A percentile compares a stretch with the other conserved stretches of the same genome.
phyloP scores from a whole-genome alignment of 2,888 invertebrate species.

The Mactromeris polynyma region DNA sequence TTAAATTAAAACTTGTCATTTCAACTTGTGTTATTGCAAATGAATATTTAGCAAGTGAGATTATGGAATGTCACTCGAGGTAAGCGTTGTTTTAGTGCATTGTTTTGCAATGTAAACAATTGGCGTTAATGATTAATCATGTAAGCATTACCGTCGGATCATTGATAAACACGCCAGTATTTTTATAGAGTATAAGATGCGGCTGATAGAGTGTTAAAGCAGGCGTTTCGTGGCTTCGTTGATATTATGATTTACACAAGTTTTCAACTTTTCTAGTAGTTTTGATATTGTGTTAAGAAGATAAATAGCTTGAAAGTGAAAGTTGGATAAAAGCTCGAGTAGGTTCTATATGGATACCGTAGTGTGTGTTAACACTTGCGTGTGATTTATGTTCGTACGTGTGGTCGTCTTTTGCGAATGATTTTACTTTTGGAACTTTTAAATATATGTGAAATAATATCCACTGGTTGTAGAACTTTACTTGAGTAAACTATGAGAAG shows the following conservation, averaged over 20 bases:
- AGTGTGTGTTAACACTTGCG: too few relatives aligned
- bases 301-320: not conserved
- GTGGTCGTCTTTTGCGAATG: too few relatives aligned
- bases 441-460: too few relatives aligned
- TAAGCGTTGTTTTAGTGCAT: constrained; percentile 52
- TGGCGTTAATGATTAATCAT: constrained; percentile 49
- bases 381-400: too few relatives aligned
- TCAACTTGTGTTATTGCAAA: constrained; percentile 23
- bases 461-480: too few relatives aligned
- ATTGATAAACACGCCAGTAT: constrained; percentile 63
- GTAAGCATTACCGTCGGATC: constrained; percentile 41
- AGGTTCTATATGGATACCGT: too few relatives aligned
- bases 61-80: constrained; percentile 42
- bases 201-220: constrained; percentile 41
- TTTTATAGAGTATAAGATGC: constrained; percentile 44
- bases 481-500: too few relatives aligned
- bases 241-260: not conserved
- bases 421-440: too few relatives aligned
- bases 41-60: not conserved
- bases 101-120: constrained; percentile 53
- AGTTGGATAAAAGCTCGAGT: not conserved
- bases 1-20: constrained; percentile 37
- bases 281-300: not conserved
- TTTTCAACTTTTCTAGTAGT: not conserved
- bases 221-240: not conserved